Conservation (phyloP, 2,888 invertebrate genomes). For the Macrophya annulata region DNA sequence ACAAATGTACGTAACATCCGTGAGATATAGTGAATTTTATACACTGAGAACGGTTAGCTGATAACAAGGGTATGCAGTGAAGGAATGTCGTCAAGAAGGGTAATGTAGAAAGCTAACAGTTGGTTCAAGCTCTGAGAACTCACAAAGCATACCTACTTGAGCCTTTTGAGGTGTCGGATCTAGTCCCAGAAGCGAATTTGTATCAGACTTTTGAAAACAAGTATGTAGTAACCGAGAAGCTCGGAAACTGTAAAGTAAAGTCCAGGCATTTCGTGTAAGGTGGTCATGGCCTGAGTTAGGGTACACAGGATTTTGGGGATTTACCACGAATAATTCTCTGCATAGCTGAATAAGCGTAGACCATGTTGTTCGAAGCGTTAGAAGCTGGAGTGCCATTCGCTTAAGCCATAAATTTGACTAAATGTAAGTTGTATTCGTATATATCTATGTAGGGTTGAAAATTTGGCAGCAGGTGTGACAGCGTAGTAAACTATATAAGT, state of each 20-base stretch:
- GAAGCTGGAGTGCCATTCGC: not conserved
- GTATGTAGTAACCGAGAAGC: not conserved
- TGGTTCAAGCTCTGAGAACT: not conserved
- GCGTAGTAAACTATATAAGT: conserved; percentile 27
- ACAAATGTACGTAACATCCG: not conserved
- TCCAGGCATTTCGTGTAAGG: conserved; percentile 12
- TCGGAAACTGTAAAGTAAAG: conserved; percentile 15
- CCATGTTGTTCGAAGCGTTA: not conserved
- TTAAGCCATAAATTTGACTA: not conserved
- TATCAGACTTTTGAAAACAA: conserved; percentile 29
- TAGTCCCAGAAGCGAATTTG: conserved; percentile 14
- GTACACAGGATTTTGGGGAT: not conserved
- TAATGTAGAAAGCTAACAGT: conserved; percentile 13
- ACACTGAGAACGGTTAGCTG: not conserved
- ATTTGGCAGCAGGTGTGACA: conserved; percentile 38
- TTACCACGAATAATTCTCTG: conserved; percentile 29
- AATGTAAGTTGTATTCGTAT: conserved; percentile 15
- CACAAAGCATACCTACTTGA: conserved; percentile 30
- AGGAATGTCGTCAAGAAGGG: conserved; percentile 12
- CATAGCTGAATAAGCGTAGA: not conserved
- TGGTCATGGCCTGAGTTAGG: not conserved
- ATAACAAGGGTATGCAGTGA: conserved; percentile 3
- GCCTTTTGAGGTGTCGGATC: not conserved
- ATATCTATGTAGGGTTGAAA: conserved; percentile 12
- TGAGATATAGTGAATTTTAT: not conserved